Percentiles rank a stretch among this genome's conserved stretches.
These are phyloP conservation scores for Andricus grossulariae DNA, from an alignment of 1,140 invertebrate genomes.

Conservation along the genomic window DNA sequence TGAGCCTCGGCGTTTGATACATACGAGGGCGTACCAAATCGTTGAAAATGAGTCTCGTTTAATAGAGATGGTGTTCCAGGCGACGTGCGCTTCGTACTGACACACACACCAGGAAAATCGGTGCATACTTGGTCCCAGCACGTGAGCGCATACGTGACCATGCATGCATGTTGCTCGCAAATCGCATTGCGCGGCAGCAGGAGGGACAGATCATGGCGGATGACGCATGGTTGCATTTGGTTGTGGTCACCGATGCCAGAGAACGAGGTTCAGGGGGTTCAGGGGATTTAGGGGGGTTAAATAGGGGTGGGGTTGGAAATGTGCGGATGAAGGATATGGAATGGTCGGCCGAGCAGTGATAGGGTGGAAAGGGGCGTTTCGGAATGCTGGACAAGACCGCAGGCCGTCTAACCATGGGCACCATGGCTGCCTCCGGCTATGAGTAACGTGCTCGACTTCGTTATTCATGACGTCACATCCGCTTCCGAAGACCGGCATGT, in stretches of 20 bases:
- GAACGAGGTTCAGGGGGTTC: slow-evolving; percentile 34
- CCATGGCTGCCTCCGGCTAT: slow-evolving; percentile 51
- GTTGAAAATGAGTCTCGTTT: slow-evolving; percentile 56
- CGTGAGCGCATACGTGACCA: neutral
- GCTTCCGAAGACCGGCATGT: slow-evolving; percentile 8
- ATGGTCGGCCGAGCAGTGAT: slow-evolving; percentile 69
- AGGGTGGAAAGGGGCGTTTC: slow-evolving; percentile 67
- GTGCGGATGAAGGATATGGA: slow-evolving; percentile 74
- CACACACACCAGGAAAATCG: neutral
- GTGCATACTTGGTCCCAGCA: slow-evolving; percentile 34
- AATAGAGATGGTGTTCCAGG: slow-evolving; percentile 53
- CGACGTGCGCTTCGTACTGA: neutral
- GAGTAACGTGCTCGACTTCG: slow-evolving; percentile 46
- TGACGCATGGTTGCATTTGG: slow-evolving; percentile 73
- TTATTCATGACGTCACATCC: slow-evolving; percentile 47
- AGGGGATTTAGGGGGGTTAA: slow-evolving; percentile 32
- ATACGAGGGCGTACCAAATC: neutral
- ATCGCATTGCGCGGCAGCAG: slow-evolving; percentile 50
- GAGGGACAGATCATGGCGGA: slow-evolving; percentile 73
- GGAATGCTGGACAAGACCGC: slow-evolving; percentile 67
- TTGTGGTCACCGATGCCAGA: slow-evolving; percentile 43
- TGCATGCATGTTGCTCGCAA: slow-evolving; percentile 41
- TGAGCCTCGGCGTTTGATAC: too few species aligned
- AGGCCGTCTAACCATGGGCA: slow-evolving; percentile 48
- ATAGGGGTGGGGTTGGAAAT: slow-evolving; percentile 65